These are phyloP conservation scores for Centropus unirufus DNA, from an alignment of 2,113 vertebrate species.

Conservation along the genomic window DNA sequence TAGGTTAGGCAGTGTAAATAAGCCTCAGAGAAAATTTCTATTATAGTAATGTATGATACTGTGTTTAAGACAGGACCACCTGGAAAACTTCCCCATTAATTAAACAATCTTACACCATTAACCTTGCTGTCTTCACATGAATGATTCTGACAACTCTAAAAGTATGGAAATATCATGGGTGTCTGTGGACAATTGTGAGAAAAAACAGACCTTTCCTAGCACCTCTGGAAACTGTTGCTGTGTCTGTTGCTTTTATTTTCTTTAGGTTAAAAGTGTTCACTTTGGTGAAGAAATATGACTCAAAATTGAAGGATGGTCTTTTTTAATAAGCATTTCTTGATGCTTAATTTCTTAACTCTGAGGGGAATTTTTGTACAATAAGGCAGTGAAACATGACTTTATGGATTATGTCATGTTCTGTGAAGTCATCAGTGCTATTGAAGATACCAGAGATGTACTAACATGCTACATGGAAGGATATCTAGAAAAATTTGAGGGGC, in stretches of 20 bases:
- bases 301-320: neutral
- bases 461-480: slow-evolving; percentile 49
- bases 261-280: neutral
- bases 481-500: slow-evolving; percentile 44
- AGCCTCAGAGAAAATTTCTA: neutral
- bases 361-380: neutral
- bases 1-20: neutral
- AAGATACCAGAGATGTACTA: slow-evolving; percentile 24
- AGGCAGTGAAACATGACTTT: neutral
- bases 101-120: neutral
- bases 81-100: neutral
- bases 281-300: neutral
- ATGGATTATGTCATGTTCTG: neutral
- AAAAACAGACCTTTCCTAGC: neutral
- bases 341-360: neutral
- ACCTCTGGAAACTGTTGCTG: neutral
- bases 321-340: neutral
- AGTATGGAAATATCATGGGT: neutral
- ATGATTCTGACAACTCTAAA: neutral
- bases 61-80: neutral
- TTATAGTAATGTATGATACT: neutral
- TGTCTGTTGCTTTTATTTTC: neutral
- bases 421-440: slow-evolving; percentile 15
- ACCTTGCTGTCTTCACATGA: neutral
- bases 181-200: neutral